These are phyloP conservation scores for Idris sp. DNA, from an alignment of 1,140 invertebrate species.

Conservation along the genomic window DNA sequence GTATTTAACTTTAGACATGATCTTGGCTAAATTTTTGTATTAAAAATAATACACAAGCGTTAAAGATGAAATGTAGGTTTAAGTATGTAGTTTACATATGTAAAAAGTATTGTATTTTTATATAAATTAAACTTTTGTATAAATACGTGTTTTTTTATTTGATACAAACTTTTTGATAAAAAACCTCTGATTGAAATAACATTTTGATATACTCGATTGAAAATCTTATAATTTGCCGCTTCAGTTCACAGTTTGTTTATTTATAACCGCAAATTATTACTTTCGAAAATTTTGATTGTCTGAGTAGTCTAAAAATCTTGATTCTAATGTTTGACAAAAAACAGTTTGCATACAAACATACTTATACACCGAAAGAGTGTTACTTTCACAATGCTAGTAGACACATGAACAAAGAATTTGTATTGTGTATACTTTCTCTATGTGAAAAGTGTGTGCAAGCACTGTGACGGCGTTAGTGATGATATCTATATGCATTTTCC, in stretches of 20 bases:
- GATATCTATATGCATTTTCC: slow-evolving; percentile 51
- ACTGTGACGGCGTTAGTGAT: slow-evolving; percentile 50
- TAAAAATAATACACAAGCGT: slow-evolving; percentile 8
- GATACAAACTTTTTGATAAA: no score
- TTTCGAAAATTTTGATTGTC: no score
- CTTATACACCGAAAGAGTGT: slow-evolving; percentile 25
- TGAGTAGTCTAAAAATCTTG: no score
- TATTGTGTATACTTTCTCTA: slow-evolving; percentile 62
- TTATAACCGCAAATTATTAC: slow-evolving; percentile 7
- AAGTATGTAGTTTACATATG: slow-evolving; percentile 48
- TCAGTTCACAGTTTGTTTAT: neutral
- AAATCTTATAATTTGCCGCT: no score
- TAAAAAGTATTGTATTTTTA: slow-evolving; percentile 62
- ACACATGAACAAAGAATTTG: slow-evolving; percentile 45
- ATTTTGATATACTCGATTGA: no score
- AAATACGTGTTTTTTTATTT: slow-evolving; percentile 26
- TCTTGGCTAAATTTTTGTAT: neutral
- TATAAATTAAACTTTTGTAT: slow-evolving; percentile 59
- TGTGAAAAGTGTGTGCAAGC: slow-evolving; percentile 57
- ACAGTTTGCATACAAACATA: slow-evolving; percentile 11
- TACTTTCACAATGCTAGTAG: slow-evolving; percentile 58
- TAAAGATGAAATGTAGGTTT: slow-evolving; percentile 32
- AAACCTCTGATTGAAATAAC: no score
- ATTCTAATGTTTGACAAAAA: slow-evolving; percentile 18
- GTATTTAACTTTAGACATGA: neutral